These are phyloP conservation scores for Lasioglossum baleicum DNA, from an alignment of 1,140 invertebrate genomes.

Conservation along the genomic window DNA sequence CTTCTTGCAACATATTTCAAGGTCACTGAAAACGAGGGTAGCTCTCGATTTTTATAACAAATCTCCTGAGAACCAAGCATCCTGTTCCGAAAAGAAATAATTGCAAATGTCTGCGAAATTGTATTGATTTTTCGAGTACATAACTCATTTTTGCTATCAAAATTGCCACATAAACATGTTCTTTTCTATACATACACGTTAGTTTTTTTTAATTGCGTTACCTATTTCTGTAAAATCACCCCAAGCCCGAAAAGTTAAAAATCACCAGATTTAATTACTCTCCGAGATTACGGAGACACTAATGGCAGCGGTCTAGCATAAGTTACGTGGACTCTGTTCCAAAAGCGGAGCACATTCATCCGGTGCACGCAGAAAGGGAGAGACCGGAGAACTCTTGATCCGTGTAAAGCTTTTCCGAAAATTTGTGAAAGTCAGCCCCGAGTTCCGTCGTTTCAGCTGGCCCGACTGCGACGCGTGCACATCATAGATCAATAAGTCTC, in stretches of 20 bases:
- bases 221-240: background rate
- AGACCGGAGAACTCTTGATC: constrained; percentile 35
- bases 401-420: constrained; percentile 51
- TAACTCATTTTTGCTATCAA: too few relatives aligned
- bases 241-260: background rate
- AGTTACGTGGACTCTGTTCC: constrained; percentile 7
- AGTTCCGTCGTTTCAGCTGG: constrained; percentile 25
- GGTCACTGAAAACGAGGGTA: too few relatives aligned
- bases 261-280: background rate
- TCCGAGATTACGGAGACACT: background rate
- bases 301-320: background rate
- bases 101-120: too few relatives aligned
- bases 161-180: too few relatives aligned
- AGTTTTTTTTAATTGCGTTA: background rate
- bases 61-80: too few relatives aligned
- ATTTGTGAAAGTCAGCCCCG: constrained; percentile 46
- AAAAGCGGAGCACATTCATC: constrained; percentile 41
- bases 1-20: too few relatives aligned
- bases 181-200: too few relatives aligned
- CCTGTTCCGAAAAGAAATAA: too few relatives aligned
- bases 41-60: too few relatives aligned
- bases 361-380: background rate
- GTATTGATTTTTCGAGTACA: too few relatives aligned
- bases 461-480: constrained; percentile 66
- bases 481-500: constrained; percentile 73